These are phyloP conservation scores for Anoplopoma fimbria DNA, from an alignment of 2,113 vertebrate species.

Conservation along the genomic window DNA sequence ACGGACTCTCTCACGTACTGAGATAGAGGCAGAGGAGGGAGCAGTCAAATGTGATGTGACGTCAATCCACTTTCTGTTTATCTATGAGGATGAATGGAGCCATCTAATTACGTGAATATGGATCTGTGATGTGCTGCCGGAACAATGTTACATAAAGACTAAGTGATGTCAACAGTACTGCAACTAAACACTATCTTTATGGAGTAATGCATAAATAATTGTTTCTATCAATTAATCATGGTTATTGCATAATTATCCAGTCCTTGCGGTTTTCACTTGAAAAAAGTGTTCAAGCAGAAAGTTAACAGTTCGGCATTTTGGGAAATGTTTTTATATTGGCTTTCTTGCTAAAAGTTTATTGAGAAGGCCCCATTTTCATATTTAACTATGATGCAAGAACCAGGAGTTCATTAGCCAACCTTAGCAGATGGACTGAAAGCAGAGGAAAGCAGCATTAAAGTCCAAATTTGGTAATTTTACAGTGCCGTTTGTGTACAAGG, in stretches of 20 bases:
- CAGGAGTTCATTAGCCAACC: neutral
- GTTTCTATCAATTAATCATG: neutral
- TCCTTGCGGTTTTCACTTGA: neutral
- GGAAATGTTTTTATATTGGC: neutral
- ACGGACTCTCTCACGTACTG: neutral
- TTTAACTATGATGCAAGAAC: neutral
- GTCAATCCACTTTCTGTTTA: slow-evolving; percentile 21
- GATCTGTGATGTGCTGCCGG: neutral
- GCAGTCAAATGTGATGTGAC: neutral
- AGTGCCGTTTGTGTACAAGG: neutral
- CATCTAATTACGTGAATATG: slow-evolving; percentile 6
- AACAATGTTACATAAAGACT: neutral
- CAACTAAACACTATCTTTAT: neutral
- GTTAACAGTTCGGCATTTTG: neutral
- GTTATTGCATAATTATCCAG: neutral
- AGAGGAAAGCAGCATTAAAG: neutral
- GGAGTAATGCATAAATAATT: neutral
- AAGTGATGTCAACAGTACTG: neutral
- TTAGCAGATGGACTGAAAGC: neutral
- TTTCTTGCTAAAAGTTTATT: neutral
- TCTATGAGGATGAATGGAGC: slow-evolving; percentile 7
- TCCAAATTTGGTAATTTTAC: neutral
- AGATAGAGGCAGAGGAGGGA: neutral
- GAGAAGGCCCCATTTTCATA: neutral
- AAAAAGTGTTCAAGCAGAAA: neutral